Percentiles rank a stretch among this genome's conserved stretches.
Evolutionary conservation across 2,888 invertebrate genomes (phyloP).

Genomic region (Melanargia galathea): DNA sequence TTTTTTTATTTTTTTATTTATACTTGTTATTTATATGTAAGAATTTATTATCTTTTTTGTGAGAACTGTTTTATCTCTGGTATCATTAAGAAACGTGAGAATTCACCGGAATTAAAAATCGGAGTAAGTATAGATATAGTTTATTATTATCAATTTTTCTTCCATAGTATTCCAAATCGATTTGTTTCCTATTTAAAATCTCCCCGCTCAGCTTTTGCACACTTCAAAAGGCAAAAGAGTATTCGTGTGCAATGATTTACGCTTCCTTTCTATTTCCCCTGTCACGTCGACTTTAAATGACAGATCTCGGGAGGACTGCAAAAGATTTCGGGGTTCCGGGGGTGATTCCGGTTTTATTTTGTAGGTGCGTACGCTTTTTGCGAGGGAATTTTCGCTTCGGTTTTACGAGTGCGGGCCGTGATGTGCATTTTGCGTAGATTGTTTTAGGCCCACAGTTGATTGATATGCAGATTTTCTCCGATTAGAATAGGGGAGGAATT

Average conservation of each 20-base stretch:
- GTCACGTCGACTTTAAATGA: conserved; percentile 48
- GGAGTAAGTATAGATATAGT: too few relatives aligned
- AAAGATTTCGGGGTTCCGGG: conserved; percentile 40
- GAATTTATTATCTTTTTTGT: too few relatives aligned
- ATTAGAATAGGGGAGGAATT: not conserved
- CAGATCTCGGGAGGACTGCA: conserved; percentile 41
- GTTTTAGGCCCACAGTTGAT: conserved; percentile 19
- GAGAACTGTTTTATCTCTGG: too few relatives aligned
- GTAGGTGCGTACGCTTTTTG: conserved; percentile 37
- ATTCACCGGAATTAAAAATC: too few relatives aligned
- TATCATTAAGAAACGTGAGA: too few relatives aligned
- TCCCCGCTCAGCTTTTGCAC: conserved; percentile 32
- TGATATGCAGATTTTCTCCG: conserved; percentile 16
- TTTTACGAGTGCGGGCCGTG: conserved; percentile 22
- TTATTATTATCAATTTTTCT: not conserved
- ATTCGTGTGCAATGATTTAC: conserved; percentile 46
- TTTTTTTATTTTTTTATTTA: too few relatives aligned
- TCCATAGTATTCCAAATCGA: conserved; percentile 15
- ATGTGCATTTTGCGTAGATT: conserved; percentile 26
- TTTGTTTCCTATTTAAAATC: conserved; percentile 33
- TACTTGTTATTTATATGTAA: too few relatives aligned
- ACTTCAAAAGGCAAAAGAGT: conserved; percentile 40
- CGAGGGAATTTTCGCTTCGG: conserved; percentile 27
- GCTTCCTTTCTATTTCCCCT: conserved; percentile 44
- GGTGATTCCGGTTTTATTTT: conserved; percentile 38